These are phyloP conservation scores for Spodoptera litura DNA, from an alignment of 1,140 invertebrate species.

Conservation along the genomic window DNA sequence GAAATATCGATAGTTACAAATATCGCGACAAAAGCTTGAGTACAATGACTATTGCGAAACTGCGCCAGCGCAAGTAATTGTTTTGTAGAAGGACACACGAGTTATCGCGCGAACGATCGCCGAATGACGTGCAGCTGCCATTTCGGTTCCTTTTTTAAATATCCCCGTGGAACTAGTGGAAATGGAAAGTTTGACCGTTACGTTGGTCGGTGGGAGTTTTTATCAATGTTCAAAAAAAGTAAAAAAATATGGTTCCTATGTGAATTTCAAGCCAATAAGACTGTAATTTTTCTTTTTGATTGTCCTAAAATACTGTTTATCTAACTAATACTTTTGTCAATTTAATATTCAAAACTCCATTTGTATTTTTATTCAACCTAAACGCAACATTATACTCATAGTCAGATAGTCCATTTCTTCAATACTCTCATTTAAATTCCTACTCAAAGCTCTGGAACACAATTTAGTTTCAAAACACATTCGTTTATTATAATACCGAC, in stretches of 20 bases:
- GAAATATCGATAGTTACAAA: slow-evolving; percentile 57
- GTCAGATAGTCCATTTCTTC: too few species aligned
- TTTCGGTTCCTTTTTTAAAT: slow-evolving; percentile 66
- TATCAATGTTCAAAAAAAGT: background rate
- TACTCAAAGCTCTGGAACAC: background rate
- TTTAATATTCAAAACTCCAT: too few species aligned
- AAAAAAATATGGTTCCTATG: too few species aligned
- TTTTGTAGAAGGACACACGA: slow-evolving; percentile 75
- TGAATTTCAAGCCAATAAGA: too few species aligned
- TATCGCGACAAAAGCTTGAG: slow-evolving; percentile 57
- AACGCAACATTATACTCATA: too few species aligned
- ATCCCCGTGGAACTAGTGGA: slow-evolving; percentile 51
- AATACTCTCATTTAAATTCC: background rate
- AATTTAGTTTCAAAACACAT: slow-evolving; percentile 24
- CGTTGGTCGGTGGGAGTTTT: background rate
- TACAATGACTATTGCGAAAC: slow-evolving; percentile 63
- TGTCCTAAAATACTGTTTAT: too few species aligned
- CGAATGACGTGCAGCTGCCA: slow-evolving; percentile 72
- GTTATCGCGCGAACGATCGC: slow-evolving; percentile 70
- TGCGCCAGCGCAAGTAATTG: slow-evolving; percentile 70
- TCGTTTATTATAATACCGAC: slow-evolving; percentile 32
- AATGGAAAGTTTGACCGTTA: slow-evolving; percentile 48
- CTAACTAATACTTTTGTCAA: too few species aligned
- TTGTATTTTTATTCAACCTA: too few species aligned
- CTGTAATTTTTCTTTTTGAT: background rate